These are phyloP conservation scores for Pocillopora damicornis DNA, from an alignment of 64 coral and sea anemone genomes.

Conservation along the genomic window DNA sequence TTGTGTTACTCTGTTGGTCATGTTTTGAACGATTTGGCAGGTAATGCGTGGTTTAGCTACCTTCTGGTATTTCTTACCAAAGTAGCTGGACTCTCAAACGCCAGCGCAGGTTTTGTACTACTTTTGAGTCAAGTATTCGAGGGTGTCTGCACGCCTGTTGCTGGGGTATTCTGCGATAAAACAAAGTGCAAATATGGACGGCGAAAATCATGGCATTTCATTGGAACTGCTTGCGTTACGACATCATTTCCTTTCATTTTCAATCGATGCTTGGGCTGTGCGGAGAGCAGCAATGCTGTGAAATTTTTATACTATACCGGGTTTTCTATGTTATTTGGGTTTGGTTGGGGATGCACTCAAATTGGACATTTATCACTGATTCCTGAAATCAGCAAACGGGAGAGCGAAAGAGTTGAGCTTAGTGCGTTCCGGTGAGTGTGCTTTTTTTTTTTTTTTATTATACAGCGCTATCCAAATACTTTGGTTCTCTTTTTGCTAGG, in stretches of 20 bases:
- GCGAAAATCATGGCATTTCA: constrained; percentile 69
- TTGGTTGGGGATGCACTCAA: constrained; percentile 70
- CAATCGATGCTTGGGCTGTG: constrained; percentile 56
- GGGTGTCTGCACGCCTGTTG: constrained; percentile 40
- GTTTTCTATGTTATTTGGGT: constrained; percentile 51
- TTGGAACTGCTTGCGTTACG: constrained; percentile 58
- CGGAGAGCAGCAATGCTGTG: constrained; percentile 9
- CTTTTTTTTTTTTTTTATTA: not conserved
- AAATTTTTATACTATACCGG: constrained; percentile 65
- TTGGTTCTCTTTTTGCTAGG: no score
- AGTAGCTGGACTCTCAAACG: constrained; percentile 42
- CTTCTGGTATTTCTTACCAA: constrained; percentile 66
- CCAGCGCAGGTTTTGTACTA: constrained; percentile 54
- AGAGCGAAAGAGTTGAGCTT: constrained; percentile 55
- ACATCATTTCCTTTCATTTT: constrained; percentile 59
- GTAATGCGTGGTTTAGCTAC: constrained; percentile 83
- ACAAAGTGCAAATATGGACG: constrained; percentile 57
- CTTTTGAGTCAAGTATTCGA: constrained; percentile 67
- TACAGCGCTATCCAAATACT: no score
- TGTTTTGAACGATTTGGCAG: constrained; percentile 78
- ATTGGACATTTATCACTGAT: constrained; percentile 71
- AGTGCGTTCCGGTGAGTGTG: constrained; percentile 53
- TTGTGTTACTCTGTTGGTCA: constrained; percentile 53
- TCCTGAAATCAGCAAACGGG: constrained; percentile 65
- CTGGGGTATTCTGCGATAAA: constrained; percentile 54